Base-by-base conservation (phyloP, 2,113 vertebrate genomes). In the Piaya cayana region DNA sequence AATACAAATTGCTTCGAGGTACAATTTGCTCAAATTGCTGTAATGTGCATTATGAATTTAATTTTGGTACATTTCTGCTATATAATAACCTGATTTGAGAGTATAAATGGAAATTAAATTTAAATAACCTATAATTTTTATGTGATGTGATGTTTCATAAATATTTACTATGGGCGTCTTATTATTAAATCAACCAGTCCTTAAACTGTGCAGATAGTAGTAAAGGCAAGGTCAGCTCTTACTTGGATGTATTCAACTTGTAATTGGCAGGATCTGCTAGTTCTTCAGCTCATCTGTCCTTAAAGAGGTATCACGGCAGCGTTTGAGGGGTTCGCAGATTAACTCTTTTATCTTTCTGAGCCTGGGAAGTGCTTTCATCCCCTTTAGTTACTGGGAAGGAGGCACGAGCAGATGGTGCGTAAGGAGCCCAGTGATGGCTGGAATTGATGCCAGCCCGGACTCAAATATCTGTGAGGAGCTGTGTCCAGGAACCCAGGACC, bases 31-130 rank as follows among this genome's bases (percentile, higher is more conserved):
- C 78, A 92, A 88, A 93, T 96, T 91, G 94, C 92, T 95, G 88
- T 96, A 96, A 95, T 95, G 92, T 76, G 78, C 87, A 93, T 96
- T 97, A 97, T 96, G 95, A 95, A 96, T 97, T 97, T 96, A 97
- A 97, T 97, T 97, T 95, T 85, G 67, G 90, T 88, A 82, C 52
- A 90, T 97, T 96, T 94, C 87, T 86, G 55, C 86, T 68, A 86
- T 95, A 96, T 95, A 96, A 96, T 96, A 97, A 96, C 82, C 87
- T 65, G 93, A 96, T 96, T 93, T 96, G 92, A 89, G 96, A 96
- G 86, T 83, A 94, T 85, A 95, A 95, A 94, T 92, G 84, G 69
- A 96, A 96, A 97, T 97, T 96, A 96, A 90, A 96, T 96, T 94
- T 92, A 94, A 96, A 95, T 94, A 96, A 91, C 86, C 79, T 88